A percentile compares a stretch with the other conserved stretches of the same genome.
Evolutionary conservation across 2,888 invertebrate species (phyloP).

Genomic region (Dicyrtomina minuta): DNA sequence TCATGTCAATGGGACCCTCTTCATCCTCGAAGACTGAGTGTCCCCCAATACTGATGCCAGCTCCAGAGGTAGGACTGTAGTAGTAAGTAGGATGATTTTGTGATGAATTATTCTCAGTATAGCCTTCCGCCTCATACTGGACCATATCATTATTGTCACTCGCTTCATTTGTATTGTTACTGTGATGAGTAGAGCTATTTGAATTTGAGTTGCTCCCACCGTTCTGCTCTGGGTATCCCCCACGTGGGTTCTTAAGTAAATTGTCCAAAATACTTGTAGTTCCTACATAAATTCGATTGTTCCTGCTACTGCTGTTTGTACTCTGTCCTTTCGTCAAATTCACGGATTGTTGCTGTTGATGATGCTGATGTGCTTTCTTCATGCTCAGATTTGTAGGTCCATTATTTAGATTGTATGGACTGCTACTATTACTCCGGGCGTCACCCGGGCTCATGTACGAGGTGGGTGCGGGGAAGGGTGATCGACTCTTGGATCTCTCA

Average conservation of each 20-base stretch:
- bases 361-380: slow-evolving; percentile 24
- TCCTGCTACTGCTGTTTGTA: slow-evolving; percentile 33
- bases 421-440: slow-evolving; percentile 43
- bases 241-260: slow-evolving; percentile 52
- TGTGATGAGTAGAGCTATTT: neutral
- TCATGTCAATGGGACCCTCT: slow-evolving; percentile 51
- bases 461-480: slow-evolving; percentile 51
- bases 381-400: slow-evolving; percentile 35
- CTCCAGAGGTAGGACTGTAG: slow-evolving; percentile 49
- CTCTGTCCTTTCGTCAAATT: slow-evolving; percentile 30
- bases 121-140: slow-evolving; percentile 53
- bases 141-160: slow-evolving; percentile 53
- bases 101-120: slow-evolving; percentile 27
- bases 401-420: slow-evolving; percentile 37
- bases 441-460: slow-evolving; percentile 40
- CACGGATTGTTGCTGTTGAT: slow-evolving; percentile 37
- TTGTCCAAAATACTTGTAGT: slow-evolving; percentile 54
- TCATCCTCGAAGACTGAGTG: slow-evolving; percentile 43
- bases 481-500: slow-evolving; percentile 43
- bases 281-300: slow-evolving; percentile 49
- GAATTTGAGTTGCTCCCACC: slow-evolving; percentile 36
- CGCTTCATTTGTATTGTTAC: slow-evolving; percentile 38
- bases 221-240: slow-evolving; percentile 37
- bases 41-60: slow-evolving; percentile 47
- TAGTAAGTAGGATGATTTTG: slow-evolving; percentile 39